Percentiles rank a stretch among this genome's conserved stretches.
Conservation (phyloP, 2,113 vertebrate genomes). For the Brienomyrus longianalis region DNA sequence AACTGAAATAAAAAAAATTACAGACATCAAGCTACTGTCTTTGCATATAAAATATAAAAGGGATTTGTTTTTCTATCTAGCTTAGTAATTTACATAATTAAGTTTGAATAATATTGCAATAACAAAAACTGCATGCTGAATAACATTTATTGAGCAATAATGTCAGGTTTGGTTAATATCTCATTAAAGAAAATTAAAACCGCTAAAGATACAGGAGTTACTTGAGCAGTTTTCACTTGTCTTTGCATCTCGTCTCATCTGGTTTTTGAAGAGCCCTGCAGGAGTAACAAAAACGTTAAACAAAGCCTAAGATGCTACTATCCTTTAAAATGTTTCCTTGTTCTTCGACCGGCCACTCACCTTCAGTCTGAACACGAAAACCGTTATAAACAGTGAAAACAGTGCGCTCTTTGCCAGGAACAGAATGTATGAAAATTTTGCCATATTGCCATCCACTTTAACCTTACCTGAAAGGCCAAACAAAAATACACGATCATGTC, state of each 20-base stretch:
- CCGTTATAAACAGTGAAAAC: not conserved
- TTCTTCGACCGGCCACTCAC: not conserved
- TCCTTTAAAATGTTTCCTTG: not conserved
- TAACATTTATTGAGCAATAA: not conserved
- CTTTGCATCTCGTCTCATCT: not conserved
- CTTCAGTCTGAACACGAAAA: not conserved
- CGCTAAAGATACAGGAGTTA: not conserved
- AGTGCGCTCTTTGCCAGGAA: slow-evolving; percentile 6
- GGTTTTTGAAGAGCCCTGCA: not conserved
- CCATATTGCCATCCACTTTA: not conserved
- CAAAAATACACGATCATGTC: not conserved
- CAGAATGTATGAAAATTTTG: not conserved
- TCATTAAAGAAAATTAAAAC: not conserved
- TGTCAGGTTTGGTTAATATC: not conserved
- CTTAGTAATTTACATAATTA: not conserved
- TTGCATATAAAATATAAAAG: not conserved
- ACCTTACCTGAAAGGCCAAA: not conserved
- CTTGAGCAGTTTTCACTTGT: not conserved
- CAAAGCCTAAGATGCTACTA: not conserved
- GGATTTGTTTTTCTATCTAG: not conserved
- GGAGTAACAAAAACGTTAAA: not conserved
- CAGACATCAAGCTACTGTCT: not conserved
- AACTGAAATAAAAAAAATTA: not conserved
- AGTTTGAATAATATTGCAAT: not conserved
- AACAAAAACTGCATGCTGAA: not conserved